Base-by-base conservation (phyloP, 2,113 vertebrate genomes). In the Podarcis raffonei region DNA sequence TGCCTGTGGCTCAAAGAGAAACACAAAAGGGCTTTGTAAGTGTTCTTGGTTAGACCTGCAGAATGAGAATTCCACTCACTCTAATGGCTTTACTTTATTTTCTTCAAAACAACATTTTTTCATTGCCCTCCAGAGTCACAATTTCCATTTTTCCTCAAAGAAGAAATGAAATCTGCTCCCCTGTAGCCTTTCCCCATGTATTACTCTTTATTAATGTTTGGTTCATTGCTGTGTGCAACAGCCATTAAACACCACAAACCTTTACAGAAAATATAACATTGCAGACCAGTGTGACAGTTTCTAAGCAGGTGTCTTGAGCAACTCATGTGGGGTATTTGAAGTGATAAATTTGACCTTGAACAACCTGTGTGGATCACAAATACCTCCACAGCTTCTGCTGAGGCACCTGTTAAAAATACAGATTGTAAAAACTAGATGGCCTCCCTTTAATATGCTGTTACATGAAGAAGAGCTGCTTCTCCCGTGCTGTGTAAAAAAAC, bases 161-260 rank as follows among this genome's bases (percentile, higher is more conserved):
- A 87, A 81, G 69, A 74, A 87, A 87, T 87, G 79, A 81, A 81
- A 87, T 81, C 68, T 81, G 79, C n/a, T 82, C 75, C 69, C 53
- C 68, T 74, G 35, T 74, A n/a, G 79, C 79, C 68, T 74, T 65
- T 87, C 25, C 35, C 20, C 32, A 20, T 87, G 69, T 87, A 87
- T 74, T 87, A 82, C 80, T 82, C 84, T 87, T 87, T 87, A 87
- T 87, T 81, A 82, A 82, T 82, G 62, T 59, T 74, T 87, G 80
- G 32, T 82, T 87, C 57, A 62, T 81, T 74, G 86, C 68, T 87
- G 79, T n/a, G 37, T 32, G 68, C 62, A 27, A 62, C 78, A 74
- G 37, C 48, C 57, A 62, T 30, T 66, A 39, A 53, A 87, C 69
- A 72, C 53, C 4, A 32, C 5, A 62, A 85, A 75, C 71, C 13